Conservation (phyloP, 2,113 vertebrate genomes). For the Lipophrys pholis region DNA sequence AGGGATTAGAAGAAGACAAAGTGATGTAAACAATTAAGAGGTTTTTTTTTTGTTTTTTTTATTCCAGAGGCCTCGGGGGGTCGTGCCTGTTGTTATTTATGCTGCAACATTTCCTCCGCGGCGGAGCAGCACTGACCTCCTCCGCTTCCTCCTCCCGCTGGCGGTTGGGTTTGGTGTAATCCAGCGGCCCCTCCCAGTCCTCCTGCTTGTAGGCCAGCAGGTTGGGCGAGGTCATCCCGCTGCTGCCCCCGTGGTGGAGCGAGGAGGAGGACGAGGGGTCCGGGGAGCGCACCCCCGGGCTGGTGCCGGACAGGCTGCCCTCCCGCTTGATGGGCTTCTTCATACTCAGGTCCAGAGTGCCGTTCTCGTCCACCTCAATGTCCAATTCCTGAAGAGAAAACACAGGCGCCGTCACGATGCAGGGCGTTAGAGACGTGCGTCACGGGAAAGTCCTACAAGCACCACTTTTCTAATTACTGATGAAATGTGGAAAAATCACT, state of each 20-base stretch:
- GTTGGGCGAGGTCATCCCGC: slow-evolving; percentile 91
- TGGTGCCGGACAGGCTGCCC: slow-evolving; percentile 88
- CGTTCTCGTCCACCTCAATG: slow-evolving; percentile 97
- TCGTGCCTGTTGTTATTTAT: slow-evolving; percentile 61
- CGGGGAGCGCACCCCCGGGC: slow-evolving; percentile 89
- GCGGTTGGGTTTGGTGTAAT: slow-evolving; percentile 97
- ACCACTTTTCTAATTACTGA: too few species aligned
- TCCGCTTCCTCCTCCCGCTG: slow-evolving; percentile 94
- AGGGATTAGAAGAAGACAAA: slow-evolving; percentile 46
- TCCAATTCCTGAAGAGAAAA: slow-evolving; percentile 86
- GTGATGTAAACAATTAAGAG: slow-evolving; percentile 63
- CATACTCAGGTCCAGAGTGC: slow-evolving; percentile 98
- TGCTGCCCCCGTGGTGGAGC: slow-evolving; percentile 89
- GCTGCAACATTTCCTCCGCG: slow-evolving; percentile 60
- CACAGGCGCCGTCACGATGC: too few species aligned
- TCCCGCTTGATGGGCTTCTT: slow-evolving; percentile 93
- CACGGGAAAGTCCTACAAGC: too few species aligned
- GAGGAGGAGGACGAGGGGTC: slow-evolving; percentile 86
- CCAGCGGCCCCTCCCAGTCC: slow-evolving; percentile 95
- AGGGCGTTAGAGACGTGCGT: too few species aligned
- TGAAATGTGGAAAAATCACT: too few species aligned
- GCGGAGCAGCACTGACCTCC: slow-evolving; percentile 85
- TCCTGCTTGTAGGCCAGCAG: slow-evolving; percentile 93
- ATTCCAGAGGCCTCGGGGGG: slow-evolving; percentile 46
- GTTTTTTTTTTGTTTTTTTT: slow-evolving; percentile 8